Evolutionary conservation across 2,888 invertebrate species (phyloP).

Genomic region (Drosophila kanekoi): DNA sequence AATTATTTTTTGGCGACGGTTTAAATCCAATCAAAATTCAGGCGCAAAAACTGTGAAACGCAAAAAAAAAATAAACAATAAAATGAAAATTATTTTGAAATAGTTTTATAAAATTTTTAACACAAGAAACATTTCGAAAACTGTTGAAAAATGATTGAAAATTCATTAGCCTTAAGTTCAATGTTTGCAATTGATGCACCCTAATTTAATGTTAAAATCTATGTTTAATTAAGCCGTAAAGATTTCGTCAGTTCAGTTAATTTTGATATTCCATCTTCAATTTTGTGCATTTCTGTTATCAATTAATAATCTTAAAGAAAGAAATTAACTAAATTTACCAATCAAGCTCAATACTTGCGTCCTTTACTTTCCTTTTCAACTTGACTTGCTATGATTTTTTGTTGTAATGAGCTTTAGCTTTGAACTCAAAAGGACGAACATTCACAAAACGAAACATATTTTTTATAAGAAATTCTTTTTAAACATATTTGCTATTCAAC

Average conservation of each 20-base stretch:
- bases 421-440: constrained; percentile 42
- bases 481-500: constrained; percentile 36
- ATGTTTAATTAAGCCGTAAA: constrained; percentile 19
- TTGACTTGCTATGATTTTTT: constrained; percentile 25
- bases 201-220: constrained; percentile 20
- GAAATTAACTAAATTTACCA: constrained; percentile 1
- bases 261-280: constrained; percentile 17
- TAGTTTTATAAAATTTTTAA: constrained; percentile 6
- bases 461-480: constrained; percentile 28
- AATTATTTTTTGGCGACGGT: constrained; percentile 49
- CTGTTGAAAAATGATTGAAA: constrained; percentile 10
- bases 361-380: constrained; percentile 14
- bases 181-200: constrained; percentile 12
- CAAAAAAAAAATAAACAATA: constrained; percentile 32
- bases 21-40: constrained; percentile 43
- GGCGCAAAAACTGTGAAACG: constrained; percentile 45
- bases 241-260: constrained; percentile 28
- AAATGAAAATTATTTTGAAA: constrained; percentile 33
- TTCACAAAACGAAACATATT: constrained; percentile 35
- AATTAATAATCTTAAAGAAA: constrained; percentile 19
- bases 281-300: constrained; percentile 39
- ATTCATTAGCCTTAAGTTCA: constrained; percentile 46
- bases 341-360: constrained; percentile 9
- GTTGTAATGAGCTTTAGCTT: constrained; percentile 38
- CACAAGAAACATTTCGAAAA: constrained; percentile 12